Evolutionary conservation across 2,797 vertebrate genomes (phyloP).

Genomic region (Danionella dracula): DNA sequence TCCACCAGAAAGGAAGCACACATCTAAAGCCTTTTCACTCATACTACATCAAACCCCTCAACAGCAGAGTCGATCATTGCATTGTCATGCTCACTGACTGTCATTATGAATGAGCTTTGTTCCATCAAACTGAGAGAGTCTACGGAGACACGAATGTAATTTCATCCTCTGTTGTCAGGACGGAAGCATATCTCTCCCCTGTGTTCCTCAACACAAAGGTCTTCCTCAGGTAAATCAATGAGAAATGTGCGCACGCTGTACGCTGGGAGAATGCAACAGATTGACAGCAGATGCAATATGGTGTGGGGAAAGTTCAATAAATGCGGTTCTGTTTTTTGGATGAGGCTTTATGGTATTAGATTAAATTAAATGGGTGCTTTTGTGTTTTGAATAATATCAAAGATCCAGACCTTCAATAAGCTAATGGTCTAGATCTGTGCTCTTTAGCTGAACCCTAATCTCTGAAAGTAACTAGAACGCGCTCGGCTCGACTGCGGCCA

Average conservation of each 20-base stretch:
- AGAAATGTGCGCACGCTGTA: neutral
- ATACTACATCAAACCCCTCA: slow-evolving; percentile 29
- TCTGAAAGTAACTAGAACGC: slow-evolving; percentile 31
- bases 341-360: no score
- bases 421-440: slow-evolving; percentile 33
- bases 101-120: slow-evolving; percentile 40
- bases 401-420: slow-evolving; percentile 36
- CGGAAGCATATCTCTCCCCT: slow-evolving; percentile 19
- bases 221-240: slow-evolving; percentile 24
- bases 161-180: slow-evolving; percentile 29
- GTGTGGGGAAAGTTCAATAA: neutral
- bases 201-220: slow-evolving; percentile 22
- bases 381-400: neutral
- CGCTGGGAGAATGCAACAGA: neutral
- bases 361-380: neutral
- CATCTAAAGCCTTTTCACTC: neutral
- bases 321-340: neutral
- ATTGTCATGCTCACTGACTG: slow-evolving; percentile 19
- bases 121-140: slow-evolving; percentile 19
- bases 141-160: slow-evolving; percentile 36
- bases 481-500: slow-evolving; percentile 9
- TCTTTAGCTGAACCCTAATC: slow-evolving; percentile 33
- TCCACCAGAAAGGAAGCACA: no score
- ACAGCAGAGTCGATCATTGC: slow-evolving; percentile 15
- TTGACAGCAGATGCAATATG: neutral